Base-by-base conservation (phyloP, 2,888 invertebrate species). In the Altica lythri region DNA sequence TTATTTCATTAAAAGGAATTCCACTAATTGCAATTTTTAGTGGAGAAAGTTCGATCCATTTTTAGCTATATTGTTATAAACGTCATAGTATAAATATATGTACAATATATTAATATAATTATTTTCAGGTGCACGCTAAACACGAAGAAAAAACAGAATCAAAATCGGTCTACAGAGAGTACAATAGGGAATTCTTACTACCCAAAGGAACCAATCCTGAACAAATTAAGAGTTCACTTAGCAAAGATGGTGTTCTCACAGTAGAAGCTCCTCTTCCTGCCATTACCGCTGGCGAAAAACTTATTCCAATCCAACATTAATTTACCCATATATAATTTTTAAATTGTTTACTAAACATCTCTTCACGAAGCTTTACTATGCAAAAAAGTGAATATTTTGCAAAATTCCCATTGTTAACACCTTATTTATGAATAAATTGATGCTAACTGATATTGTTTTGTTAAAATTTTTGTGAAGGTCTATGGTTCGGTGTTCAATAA, bases 121-220 rank as follows among this genome's bases (percentile, higher is more conserved):
- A 56, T 66, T 80, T 83, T 44, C 79, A 95, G 94, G 95, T 96
- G 44, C 94, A 96, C 75, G 97, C 97, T 59, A 95, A 95, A 79
- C 98, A 98, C 79, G 96, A 98, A 78, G 97, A 98, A 80, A 96
- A 96, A 79, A 88, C 92, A 45, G 94, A 95, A 78, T 93, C 92
- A 73, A 94, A 95, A 80, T 93, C 94, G 34, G 94, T 96, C 59
- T 97, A 95, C 84, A 87, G 96, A 79, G 97, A 98, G 79, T 98
- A 97, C 86, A 96, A 96, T 79, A 86, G 95, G 65, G 96, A 96
- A 80, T 98, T 97, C 83, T 82, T 96, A 75, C 80, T 98, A 75
- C 98, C 97, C 4, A 92, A 95, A 78, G 96, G 96, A 68, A 95
- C 96, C 55, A 94, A 96, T 78, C 95, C 96, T 0, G 97, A 97